These are phyloP conservation scores for Uromys caudimaculatus DNA, from an alignment of 2,797 vertebrate genomes.

Conservation along the genomic window DNA sequence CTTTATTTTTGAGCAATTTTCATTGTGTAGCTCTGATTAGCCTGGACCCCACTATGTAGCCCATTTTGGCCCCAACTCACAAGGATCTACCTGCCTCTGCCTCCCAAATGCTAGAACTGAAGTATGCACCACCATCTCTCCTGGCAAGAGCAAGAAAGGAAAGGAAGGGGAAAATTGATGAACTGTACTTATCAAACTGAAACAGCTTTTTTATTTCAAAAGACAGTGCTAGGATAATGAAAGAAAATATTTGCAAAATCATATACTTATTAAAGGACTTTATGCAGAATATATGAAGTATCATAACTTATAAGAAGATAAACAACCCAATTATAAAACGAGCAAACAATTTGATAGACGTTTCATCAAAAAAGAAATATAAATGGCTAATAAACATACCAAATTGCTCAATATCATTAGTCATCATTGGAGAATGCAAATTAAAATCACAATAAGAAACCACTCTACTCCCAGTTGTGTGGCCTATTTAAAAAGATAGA, in stretches of 20 bases:
- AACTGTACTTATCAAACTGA: conserved; percentile 52
- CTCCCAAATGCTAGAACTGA: neutral
- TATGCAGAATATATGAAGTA: conserved; percentile 44
- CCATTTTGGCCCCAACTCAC: neutral
- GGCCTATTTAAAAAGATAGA: neutral
- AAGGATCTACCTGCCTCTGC: neutral
- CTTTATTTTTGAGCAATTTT: neutral
- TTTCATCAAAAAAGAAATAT: conserved; percentile 42
- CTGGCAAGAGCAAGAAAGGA: neutral
- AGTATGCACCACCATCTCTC: too few relatives aligned
- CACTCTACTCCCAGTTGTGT: neutral
- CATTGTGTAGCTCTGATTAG: neutral
- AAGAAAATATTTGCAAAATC: conserved; percentile 62
- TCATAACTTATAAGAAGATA: conserved; percentile 52
- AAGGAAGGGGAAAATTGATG: neutral
- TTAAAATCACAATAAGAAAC: conserved; percentile 39
- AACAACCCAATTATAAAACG: conserved; percentile 57
- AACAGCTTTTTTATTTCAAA: conserved; percentile 54
- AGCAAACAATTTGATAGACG: conserved; percentile 45
- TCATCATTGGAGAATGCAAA: conserved; percentile 50
- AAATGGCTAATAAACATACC: conserved; percentile 52
- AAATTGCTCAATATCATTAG: conserved; percentile 23
- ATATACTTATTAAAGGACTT: conserved; percentile 49
- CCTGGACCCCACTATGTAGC: too few relatives aligned
- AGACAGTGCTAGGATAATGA: conserved; percentile 39